Conservation (phyloP, 2,113 vertebrate species). For the Myrmophylax atrothorax region DNA sequence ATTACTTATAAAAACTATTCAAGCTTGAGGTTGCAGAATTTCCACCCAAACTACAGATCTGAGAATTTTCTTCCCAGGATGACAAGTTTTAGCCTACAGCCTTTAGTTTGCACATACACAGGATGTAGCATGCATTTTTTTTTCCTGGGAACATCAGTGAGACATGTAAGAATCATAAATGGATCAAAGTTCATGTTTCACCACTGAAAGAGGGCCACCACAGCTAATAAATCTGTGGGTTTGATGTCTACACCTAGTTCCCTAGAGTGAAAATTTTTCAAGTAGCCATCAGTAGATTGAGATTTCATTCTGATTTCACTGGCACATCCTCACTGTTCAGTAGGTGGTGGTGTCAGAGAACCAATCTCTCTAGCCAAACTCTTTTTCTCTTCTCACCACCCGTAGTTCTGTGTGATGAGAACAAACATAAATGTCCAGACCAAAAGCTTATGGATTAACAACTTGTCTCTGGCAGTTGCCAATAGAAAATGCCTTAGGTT, state of each 20-base stretch:
- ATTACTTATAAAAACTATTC: neutral
- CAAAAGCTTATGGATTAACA: neutral
- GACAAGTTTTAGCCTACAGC: neutral
- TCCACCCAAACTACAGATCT: neutral
- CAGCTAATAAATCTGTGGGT: neutral
- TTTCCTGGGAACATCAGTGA: neutral
- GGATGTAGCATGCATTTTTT: constrained; percentile 23
- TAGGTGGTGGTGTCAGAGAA: neutral
- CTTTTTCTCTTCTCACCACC: neutral
- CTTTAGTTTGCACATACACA: neutral
- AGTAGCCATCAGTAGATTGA: neutral
- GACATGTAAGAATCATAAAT: neutral
- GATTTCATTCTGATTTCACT: neutral
- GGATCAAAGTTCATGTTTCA: neutral
- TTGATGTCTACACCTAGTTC: neutral
- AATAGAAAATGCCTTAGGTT: neutral
- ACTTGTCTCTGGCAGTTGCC: neutral
- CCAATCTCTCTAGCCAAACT: neutral
- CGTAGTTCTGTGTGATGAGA: neutral
- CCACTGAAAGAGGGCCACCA: neutral
- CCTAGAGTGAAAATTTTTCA: neutral
- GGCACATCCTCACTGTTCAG: neutral
- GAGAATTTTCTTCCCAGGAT: neutral
- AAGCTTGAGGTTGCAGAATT: neutral
- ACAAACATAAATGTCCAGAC: neutral